Conservation (phyloP, 2,797 vertebrate genomes). For the Parauchenoglanis punctatus region DNA sequence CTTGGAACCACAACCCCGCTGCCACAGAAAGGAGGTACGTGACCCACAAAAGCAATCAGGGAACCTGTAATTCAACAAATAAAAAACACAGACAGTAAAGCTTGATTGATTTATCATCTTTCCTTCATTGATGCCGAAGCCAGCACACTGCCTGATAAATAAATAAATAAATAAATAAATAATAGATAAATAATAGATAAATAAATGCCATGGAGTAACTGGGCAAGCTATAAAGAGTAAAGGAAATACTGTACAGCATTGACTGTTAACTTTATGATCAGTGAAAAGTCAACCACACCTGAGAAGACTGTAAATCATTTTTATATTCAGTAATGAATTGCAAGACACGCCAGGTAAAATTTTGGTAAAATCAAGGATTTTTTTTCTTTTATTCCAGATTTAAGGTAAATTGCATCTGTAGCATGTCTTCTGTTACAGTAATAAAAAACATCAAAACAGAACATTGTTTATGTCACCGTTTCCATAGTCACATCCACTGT, state of each 20-base stretch:
- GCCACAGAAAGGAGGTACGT: conserved; percentile 46
- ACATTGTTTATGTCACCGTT: not conserved
- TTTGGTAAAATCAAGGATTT: not conserved
- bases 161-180: not conserved
- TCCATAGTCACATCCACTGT: not conserved
- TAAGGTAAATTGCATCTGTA: not conserved
- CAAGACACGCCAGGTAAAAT: not conserved
- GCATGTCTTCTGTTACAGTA: not conserved
- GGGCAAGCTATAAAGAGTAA: not conserved
- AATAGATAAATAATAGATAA: too few species aligned
- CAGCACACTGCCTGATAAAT: not conserved
- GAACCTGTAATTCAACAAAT: not conserved
- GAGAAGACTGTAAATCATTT: not conserved
- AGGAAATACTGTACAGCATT: not conserved
- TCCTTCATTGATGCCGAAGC: not conserved
- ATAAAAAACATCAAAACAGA: not conserved
- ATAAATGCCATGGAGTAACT: not conserved
- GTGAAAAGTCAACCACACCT: not conserved
- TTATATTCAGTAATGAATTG: not conserved
- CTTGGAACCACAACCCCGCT: not conserved
- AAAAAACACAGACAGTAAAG: not conserved
- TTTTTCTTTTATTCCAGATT: not conserved
- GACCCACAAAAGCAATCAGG: not conserved
- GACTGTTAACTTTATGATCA: not conserved
- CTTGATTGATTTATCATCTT: not conserved